Percentiles rank a stretch among this genome's conserved stretches.
phyloP scores from a whole-genome alignment of 2,113 vertebrate genomes.

The Elgaria multicarinata region DNA sequence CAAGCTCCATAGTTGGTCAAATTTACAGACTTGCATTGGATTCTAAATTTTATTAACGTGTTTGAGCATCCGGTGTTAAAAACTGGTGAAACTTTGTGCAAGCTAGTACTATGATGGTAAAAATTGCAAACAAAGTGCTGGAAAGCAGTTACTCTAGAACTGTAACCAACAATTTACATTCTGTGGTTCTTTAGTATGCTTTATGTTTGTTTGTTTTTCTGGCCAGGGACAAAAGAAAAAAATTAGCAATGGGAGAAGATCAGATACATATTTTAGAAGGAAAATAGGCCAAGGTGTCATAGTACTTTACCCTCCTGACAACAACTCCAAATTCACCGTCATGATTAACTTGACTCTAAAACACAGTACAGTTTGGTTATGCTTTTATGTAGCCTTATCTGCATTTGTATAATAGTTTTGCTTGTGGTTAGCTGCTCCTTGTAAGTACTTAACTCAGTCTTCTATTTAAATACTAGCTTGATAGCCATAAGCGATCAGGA shows the following conservation, averaged over 20 bases:
- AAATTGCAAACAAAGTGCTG: fast-evolving
- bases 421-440: background rate
- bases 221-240: background rate
- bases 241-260: background rate
- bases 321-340: background rate
- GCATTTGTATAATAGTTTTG: background rate
- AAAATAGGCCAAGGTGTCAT: background rate
- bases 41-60: background rate
- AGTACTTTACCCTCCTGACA: background rate
- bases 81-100: background rate
- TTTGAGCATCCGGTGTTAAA: background rate
- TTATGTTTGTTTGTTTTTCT: background rate
- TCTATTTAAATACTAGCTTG: background rate
- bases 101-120: background rate
- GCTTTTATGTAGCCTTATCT: background rate
- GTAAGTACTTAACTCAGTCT: background rate
- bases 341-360: background rate
- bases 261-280: background rate
- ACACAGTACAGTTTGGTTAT: background rate
- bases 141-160: background rate
- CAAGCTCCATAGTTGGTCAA: background rate
- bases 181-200: background rate
- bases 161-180: slow-evolving; percentile 1
- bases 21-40: fast-evolving
- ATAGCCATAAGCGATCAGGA: background rate